A percentile compares a stretch with the other conserved stretches of the same genome.
Conservation (phyloP, 2,888 invertebrate species). For the Drosophila monieri region DNA sequence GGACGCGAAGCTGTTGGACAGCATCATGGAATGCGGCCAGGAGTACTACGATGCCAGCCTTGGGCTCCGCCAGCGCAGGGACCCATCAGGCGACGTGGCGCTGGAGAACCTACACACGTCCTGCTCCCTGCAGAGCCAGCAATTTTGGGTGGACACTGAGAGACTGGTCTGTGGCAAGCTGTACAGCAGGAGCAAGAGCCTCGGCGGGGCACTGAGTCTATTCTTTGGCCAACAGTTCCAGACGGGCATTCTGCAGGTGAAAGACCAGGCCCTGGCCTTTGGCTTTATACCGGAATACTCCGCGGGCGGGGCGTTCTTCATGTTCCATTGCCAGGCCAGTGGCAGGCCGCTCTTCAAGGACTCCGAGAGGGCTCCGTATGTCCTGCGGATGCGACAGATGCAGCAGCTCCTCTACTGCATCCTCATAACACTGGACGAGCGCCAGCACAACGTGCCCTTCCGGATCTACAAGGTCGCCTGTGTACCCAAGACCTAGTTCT, state of each 20-base stretch:
- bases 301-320: slow-evolving; percentile 86
- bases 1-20: slow-evolving; percentile 86
- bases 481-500: slow-evolving; percentile 16
- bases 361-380: slow-evolving; percentile 85
- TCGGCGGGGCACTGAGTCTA: slow-evolving; percentile 86
- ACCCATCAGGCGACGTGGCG: slow-evolving; percentile 85
- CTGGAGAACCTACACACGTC: slow-evolving; percentile 85
- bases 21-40: slow-evolving; percentile 86
- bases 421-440: slow-evolving; percentile 85
- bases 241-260: slow-evolving; percentile 85
- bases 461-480: slow-evolving; percentile 83
- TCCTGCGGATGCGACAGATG: slow-evolving; percentile 86
- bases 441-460: slow-evolving; percentile 85
- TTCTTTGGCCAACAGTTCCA: slow-evolving; percentile 85
- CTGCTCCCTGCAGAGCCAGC: slow-evolving; percentile 85
- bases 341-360: slow-evolving; percentile 86
- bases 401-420: slow-evolving; percentile 87
- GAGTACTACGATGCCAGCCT: slow-evolving; percentile 85
- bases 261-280: slow-evolving; percentile 85
- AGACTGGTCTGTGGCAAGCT: slow-evolving; percentile 86
- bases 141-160: slow-evolving; percentile 85
- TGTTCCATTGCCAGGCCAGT: slow-evolving; percentile 87
- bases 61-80: slow-evolving; percentile 83
- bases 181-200: slow-evolving; percentile 86
- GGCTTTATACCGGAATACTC: slow-evolving; percentile 81